Percentiles rank a stretch among this genome's conserved stretches.
Evolutionary conservation across 2,113 vertebrate species (phyloP).

Genomic region (Colius striatus): DNA sequence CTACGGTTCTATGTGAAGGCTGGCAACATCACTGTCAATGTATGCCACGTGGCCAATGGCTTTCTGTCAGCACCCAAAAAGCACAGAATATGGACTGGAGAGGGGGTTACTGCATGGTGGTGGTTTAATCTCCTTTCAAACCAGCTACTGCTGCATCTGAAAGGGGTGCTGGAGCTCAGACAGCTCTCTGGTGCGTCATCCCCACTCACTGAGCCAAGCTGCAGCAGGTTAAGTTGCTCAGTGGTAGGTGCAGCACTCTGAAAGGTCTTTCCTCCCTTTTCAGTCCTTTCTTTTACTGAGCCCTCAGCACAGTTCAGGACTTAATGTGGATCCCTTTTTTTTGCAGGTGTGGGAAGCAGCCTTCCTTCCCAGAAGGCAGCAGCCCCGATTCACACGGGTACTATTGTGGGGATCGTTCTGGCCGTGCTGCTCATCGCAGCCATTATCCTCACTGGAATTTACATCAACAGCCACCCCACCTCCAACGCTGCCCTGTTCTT

Average conservation of each 20-base stretch:
- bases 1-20: too few species aligned
- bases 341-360: slow-evolving; percentile 58
- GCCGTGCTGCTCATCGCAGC: slow-evolving; percentile 83
- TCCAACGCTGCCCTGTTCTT: slow-evolving; percentile 89
- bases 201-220: not conserved
- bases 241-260: accelerated
- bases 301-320: not conserved
- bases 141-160: not conserved
- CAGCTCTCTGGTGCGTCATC: not conserved
- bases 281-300: not conserved
- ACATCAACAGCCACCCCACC: slow-evolving; percentile 88
- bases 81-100: not conserved
- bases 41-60: not conserved
- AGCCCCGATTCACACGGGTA: slow-evolving; percentile 81
- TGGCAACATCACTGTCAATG: not conserved
- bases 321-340: not conserved
- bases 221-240: accelerated
- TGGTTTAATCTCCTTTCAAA: not conserved
- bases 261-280: not conserved
- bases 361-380: slow-evolving; percentile 50
- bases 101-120: not conserved
- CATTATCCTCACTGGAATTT: slow-evolving; percentile 86
- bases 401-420: slow-evolving; percentile 87
- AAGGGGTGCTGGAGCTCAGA: not conserved
- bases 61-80: not conserved